These are phyloP conservation scores for Sebastes schlegelii DNA, from an alignment of 2,113 vertebrate genomes.

Conservation along the genomic window DNA sequence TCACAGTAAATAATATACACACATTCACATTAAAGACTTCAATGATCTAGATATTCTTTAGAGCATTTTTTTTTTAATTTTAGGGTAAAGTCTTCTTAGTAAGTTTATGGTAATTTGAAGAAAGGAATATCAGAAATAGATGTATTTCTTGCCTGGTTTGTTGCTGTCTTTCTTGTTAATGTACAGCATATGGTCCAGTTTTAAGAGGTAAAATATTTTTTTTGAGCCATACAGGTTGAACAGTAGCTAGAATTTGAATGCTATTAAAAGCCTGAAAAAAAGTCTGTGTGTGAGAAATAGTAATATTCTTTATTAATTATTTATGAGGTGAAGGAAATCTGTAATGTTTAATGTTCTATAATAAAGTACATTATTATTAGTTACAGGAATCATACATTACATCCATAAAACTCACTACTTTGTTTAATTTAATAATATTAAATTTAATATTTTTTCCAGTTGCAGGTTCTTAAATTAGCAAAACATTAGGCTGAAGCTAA, in stretches of 20 bases:
- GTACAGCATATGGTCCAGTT: background rate
- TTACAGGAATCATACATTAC: background rate
- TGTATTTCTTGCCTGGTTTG: background rate
- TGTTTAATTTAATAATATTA: background rate
- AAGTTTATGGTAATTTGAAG: background rate
- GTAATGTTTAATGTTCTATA: background rate
- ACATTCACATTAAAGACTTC: background rate
- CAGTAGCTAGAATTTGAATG: background rate
- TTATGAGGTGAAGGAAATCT: background rate
- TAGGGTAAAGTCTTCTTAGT: background rate
- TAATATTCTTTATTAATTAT: background rate
- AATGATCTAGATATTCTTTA: background rate
- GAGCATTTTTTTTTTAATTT: background rate
- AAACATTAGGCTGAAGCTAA: slow-evolving; percentile 20
- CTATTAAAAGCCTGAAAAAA: background rate
- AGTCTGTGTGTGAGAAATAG: background rate
- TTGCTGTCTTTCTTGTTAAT: background rate
- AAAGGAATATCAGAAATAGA: background rate
- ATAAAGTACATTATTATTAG: background rate
- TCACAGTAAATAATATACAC: background rate
- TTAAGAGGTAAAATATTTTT: background rate
- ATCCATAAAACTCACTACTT: background rate
- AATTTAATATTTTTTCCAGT: background rate
- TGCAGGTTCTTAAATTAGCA: background rate
- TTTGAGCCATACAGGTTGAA: background rate